These are phyloP conservation scores for Gobionotothen gibberifrons DNA, from an alignment of 2,797 vertebrate species.

Conservation along the genomic window DNA sequence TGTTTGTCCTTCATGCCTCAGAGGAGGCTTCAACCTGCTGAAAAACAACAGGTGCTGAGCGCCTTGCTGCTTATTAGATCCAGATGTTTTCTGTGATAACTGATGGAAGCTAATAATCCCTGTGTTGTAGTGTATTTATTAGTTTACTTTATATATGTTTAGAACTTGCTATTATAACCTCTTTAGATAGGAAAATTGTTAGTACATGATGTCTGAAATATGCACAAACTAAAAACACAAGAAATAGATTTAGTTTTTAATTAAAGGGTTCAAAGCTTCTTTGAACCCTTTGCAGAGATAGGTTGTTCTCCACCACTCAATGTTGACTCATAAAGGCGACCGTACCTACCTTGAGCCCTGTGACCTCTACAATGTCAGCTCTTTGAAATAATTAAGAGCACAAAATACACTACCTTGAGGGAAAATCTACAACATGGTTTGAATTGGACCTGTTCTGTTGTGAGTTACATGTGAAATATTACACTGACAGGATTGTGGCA, in stretches of 20 bases:
- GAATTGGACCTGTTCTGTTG: constrained; percentile 29
- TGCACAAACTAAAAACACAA: background rate
- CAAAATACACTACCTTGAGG: constrained; percentile 3
- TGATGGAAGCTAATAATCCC: constrained; percentile 59
- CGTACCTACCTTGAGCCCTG: constrained; percentile 1
- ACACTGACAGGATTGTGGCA: constrained; percentile 35
- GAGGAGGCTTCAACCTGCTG: constrained; percentile 73
- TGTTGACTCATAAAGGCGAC: constrained; percentile 3
- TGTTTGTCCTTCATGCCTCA: constrained; percentile 81
- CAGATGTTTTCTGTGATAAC: constrained; percentile 78
- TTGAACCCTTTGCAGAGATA: constrained; percentile 15
- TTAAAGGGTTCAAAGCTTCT: constrained; percentile 10
- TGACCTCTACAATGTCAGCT: constrained; percentile 2
- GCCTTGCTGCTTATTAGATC: constrained; percentile 70
- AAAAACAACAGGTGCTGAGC: constrained; percentile 77
- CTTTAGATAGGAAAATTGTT: constrained; percentile 19
- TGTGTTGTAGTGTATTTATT: constrained; percentile 14
- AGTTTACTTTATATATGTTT: constrained; percentile 23
- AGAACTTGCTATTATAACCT: constrained; percentile 9
- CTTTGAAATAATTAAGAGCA: constrained; percentile 9
- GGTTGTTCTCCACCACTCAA: background rate
- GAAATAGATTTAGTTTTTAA: constrained; percentile 26
- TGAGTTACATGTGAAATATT: constrained; percentile 53
- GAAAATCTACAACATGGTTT: constrained; percentile 24
- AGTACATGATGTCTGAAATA: constrained; percentile 18